A percentile compares a stretch with the other conserved stretches of the same genome.
phyloP scores from a whole-genome alignment of 2,113 vertebrate species.

The Sterrhoptilus dennistouni region DNA sequence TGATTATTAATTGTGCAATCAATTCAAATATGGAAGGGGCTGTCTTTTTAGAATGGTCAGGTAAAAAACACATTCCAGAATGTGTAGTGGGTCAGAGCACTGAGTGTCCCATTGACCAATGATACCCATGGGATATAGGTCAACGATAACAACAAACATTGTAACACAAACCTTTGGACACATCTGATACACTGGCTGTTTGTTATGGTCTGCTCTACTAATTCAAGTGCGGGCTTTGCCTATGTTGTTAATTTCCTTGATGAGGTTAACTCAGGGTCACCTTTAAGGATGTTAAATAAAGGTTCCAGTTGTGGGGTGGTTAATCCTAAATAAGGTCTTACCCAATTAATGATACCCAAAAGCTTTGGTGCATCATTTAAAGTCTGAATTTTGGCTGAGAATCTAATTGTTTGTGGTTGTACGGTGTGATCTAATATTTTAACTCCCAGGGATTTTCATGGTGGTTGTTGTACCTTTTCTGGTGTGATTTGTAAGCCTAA shows the following conservation, averaged over 20 bases:
- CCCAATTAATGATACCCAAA: not conserved
- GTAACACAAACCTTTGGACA: not conserved
- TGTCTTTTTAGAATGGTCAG: not conserved
- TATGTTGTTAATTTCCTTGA: not conserved
- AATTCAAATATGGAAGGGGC: not conserved
- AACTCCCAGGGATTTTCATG: not conserved
- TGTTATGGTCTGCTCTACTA: not conserved
- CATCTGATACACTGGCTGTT: not conserved
- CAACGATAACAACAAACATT: not conserved
- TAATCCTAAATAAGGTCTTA: not conserved
- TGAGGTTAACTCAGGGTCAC: not conserved
- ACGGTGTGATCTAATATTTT: not conserved
- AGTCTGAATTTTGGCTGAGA: not conserved
- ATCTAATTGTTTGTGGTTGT: not conserved
- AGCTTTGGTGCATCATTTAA: not conserved
- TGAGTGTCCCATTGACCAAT: not conserved
- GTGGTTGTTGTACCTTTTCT: not conserved
- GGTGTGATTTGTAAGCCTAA: not conserved
- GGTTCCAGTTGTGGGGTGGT: not conserved
- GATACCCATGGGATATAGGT: not conserved
- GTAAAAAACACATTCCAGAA: not conserved
- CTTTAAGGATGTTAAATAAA: not conserved
- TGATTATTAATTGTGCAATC: not conserved
- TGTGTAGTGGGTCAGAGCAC: not conserved
- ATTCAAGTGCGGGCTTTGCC: not conserved